These are phyloP conservation scores for Psylliodes chrysocephalus DNA, from an alignment of 2,888 invertebrate species.

Conservation along the genomic window DNA sequence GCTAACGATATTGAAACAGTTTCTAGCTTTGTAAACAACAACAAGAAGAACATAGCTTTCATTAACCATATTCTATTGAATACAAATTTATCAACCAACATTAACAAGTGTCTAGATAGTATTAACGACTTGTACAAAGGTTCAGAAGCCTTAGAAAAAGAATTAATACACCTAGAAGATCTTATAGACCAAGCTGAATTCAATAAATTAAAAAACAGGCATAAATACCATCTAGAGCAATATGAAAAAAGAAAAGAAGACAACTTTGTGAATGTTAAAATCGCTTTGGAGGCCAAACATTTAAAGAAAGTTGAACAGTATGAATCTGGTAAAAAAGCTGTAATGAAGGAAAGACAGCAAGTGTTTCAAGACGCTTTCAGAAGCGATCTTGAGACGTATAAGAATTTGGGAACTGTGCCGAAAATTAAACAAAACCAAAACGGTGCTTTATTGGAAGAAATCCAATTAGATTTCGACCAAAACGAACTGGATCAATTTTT, in stretches of 20 bases:
- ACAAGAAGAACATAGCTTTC: slow-evolving; percentile 55
- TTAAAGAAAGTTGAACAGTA: slow-evolving; percentile 68
- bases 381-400: slow-evolving; percentile 73
- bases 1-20: slow-evolving; percentile 66
- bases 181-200: slow-evolving; percentile 76
- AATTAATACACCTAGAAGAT: slow-evolving; percentile 74
- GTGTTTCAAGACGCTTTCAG: slow-evolving; percentile 78
- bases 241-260: slow-evolving; percentile 73
- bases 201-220: slow-evolving; percentile 77
- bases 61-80: slow-evolving; percentile 56
- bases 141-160: slow-evolving; percentile 73
- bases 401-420: slow-evolving; percentile 69
- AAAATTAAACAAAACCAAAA: slow-evolving; percentile 50
- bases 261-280: slow-evolving; percentile 63
- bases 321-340: slow-evolving; percentile 68
- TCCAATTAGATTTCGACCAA: slow-evolving; percentile 71
- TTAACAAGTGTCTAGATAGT: slow-evolving; percentile 67
- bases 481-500: slow-evolving; percentile 73
- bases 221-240: slow-evolving; percentile 74
- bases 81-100: slow-evolving; percentile 58
- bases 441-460: slow-evolving; percentile 71
- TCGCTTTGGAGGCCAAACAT: slow-evolving; percentile 69
- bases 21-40: slow-evolving; percentile 48
- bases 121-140: slow-evolving; percentile 68
- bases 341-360: slow-evolving; percentile 73